phyloP scores from a whole-genome alignment of 1,140 invertebrate genomes.

The Leptinotarsa lineolata region DNA sequence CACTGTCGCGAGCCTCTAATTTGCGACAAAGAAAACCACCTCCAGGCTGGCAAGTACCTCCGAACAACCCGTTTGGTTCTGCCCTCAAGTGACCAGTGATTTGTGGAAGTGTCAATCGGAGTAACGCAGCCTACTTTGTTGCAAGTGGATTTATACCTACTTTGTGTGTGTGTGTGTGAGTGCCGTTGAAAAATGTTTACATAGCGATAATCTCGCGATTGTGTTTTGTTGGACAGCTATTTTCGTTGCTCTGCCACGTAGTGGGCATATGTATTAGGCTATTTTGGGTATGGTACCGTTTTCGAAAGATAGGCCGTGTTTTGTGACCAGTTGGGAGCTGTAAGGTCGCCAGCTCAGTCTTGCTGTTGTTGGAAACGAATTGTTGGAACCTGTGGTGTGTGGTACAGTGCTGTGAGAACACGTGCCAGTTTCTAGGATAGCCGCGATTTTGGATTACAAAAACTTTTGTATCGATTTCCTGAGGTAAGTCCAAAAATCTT shows the following conservation, averaged over 20 bases:
- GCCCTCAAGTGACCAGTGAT: constrained; percentile 12
- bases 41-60: neutral
- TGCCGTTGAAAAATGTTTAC: constrained; percentile 25
- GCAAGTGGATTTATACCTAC: constrained; percentile 24
- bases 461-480: neutral
- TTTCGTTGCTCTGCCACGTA: constrained; percentile 27
- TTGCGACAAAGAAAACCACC: constrained; percentile 20
- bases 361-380: neutral
- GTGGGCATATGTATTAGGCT: constrained; percentile 9
- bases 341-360: neutral
- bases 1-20: constrained; percentile 19
- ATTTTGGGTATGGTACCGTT: constrained; percentile 27
- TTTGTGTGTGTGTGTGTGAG: constrained; percentile 21
- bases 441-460: neutral
- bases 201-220: constrained; percentile 26
- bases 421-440: neutral
- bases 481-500: neutral
- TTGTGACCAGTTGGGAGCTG: constrained; percentile 12
- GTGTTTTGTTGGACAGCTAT: constrained; percentile 25
- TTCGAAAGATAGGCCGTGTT: constrained; percentile 7
- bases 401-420: neutral
- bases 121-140: constrained; percentile 5
- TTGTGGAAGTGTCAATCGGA: constrained; percentile 13
- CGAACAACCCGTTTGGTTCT: neutral
- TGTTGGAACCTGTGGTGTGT: neutral